Evolutionary conservation across 2,888 invertebrate species (phyloP), one percentile per base, ranked within the genome.

Genomic region (Pristionchus fissidentatus): DNA sequence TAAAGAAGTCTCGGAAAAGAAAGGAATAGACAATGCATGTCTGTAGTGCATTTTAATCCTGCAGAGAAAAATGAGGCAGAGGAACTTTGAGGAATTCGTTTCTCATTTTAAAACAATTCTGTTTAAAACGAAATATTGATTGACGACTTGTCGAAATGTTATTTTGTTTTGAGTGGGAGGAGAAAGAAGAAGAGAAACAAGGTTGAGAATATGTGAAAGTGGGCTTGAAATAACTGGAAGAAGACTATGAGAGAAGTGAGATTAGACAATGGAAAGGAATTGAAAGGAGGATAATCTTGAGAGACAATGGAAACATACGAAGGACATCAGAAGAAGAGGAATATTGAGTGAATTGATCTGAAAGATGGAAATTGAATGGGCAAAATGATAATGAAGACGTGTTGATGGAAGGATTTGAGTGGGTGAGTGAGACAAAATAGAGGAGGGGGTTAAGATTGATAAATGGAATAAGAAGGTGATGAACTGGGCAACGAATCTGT

Each of bases 401-500:
- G 5, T n/a, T 70, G 70, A 70, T 70, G 26, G 43, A 26, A 22
- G 4, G 4, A 15, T 13, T 55, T 13, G n/a, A 41, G 70, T 41
- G 43, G 41, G n/a, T n/a, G n/a, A 70, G 0, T 19, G 26, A 22
- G 41, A 5, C n/a, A 26, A 41, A 43, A 41, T n/a, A 10, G n/a
- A 43, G 0, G 43, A 10, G n/a, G 70, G 41, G 32, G 43, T 66
- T 22, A 32, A 35, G 62, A 66, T 2, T 35, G 38, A 22, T 13
- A 70, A 70, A 70, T 70, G 5, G 70, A 26, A 26, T 15, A 41
- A 70, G 43, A 70, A 43, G 70, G 26, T 7, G 43, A 70, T 10
- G 8, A 70, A n/a, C n/a, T n/a, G n/a, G n/a, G n/a, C n/a, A 70
- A 70, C 70, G 43, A 41, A 70, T 41, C 70, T 70, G 70, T 66